Percentiles rank a stretch among this genome's conserved stretches.
phyloP scores from a whole-genome alignment of 2,888 invertebrate genomes.

The Macrophya alboannulata region DNA sequence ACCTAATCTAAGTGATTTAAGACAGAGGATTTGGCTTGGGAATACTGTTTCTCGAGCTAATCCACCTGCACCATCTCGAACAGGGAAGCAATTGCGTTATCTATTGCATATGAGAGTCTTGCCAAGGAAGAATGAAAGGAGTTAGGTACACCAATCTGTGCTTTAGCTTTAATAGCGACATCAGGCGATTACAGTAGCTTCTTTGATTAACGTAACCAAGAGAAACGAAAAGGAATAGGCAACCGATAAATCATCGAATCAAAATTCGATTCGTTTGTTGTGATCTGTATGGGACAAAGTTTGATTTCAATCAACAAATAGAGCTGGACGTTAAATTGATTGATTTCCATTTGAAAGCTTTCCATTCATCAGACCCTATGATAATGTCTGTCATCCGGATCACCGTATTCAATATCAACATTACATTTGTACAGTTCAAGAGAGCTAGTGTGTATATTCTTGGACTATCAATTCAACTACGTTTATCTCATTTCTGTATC shows the following conservation, averaged over 20 bases:
- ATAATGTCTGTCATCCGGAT: not conserved
- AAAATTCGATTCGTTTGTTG: not conserved
- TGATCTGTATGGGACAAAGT: not conserved
- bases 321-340: not conserved
- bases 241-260: not conserved
- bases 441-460: not conserved
- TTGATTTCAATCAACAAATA: not conserved
- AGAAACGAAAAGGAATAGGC: not conserved
- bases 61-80: not conserved
- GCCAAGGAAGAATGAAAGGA: not conserved
- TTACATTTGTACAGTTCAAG: not conserved
- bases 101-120: not conserved
- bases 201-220: not conserved
- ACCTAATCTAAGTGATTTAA: not conserved
- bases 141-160: not conserved
- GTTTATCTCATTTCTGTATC: not conserved
- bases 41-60: not conserved
- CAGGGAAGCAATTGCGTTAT: not conserved
- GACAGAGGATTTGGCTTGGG: not conserved
- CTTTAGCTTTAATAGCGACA: not conserved
- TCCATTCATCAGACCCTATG: slow-evolving; percentile 1
- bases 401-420: not conserved
- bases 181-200: not conserved
- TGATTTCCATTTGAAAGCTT: not conserved
- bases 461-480: not conserved